These are phyloP conservation scores for Megalopta genalis DNA, from an alignment of 1,140 invertebrate species.

Conservation along the genomic window DNA sequence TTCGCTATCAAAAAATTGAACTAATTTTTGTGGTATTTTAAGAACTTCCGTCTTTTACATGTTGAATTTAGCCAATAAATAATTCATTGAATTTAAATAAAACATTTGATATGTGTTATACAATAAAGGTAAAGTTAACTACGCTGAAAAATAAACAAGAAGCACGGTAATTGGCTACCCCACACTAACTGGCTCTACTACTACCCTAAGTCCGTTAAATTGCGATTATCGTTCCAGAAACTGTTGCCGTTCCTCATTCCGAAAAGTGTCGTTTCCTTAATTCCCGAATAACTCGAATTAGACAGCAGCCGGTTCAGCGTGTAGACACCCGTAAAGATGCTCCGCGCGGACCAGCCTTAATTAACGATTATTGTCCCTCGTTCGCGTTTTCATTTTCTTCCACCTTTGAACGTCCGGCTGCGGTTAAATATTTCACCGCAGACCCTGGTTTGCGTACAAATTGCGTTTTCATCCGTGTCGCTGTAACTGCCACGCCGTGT, in stretches of 20 bases:
- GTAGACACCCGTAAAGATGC: not conserved
- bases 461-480: slow-evolving; percentile 9
- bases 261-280: not conserved
- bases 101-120: too few species aligned
- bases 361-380: slow-evolving; percentile 21
- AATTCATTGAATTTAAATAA: too few species aligned
- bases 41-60: too few species aligned
- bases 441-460: not conserved
- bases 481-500: not conserved
- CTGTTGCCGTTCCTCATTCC: not conserved
- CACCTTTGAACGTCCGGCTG: too few species aligned
- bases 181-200: too few species aligned
- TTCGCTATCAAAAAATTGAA: too few species aligned
- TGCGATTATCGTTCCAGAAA: not conserved
- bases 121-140: too few species aligned
- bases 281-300: not conserved
- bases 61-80: too few species aligned
- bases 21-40: too few species aligned
- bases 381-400: slow-evolving; percentile 11
- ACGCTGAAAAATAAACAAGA: too few species aligned
- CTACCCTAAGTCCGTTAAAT: not conserved
- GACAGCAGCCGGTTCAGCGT: too few species aligned
- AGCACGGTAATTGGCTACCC: too few species aligned
- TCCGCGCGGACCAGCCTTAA: not conserved
- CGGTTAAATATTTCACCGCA: slow-evolving; percentile 20